Conservation (phyloP, 2,888 invertebrate genomes). For the Slavum lentiscoides region DNA sequence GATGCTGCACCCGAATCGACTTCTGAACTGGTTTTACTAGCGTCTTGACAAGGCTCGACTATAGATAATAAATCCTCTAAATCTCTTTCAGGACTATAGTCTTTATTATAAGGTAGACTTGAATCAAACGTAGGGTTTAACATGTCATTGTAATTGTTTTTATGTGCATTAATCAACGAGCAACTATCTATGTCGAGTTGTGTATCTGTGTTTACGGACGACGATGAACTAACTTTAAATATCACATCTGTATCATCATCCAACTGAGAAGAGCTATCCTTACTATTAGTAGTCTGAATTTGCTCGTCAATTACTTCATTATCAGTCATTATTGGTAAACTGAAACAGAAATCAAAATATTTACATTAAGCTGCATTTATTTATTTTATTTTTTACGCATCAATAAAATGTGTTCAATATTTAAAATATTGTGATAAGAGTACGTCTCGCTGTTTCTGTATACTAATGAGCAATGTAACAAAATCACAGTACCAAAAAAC, state of each 20-base stretch:
- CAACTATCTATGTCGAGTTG: slow-evolving; percentile 9
- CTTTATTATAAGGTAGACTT: slow-evolving; percentile 27
- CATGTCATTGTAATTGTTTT: background rate
- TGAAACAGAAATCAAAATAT: slow-evolving; percentile 32
- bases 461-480: no score
- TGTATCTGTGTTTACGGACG: slow-evolving; percentile 9
- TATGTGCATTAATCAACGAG: background rate
- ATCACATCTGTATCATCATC: slow-evolving; percentile 11
- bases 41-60: slow-evolving; percentile 50
- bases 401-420: no score
- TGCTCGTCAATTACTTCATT: background rate
- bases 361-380: background rate
- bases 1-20: slow-evolving; percentile 49
- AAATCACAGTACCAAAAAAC: no score
- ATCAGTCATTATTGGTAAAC: slow-evolving; percentile 20
- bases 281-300: background rate
- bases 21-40: slow-evolving; percentile 49
- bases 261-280: slow-evolving; percentile 3
- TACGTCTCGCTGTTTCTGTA: no score
- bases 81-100: slow-evolving; percentile 52
- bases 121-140: slow-evolving; percentile 8
- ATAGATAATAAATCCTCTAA: slow-evolving; percentile 51
- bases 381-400: background rate
- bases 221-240: slow-evolving; percentile 37
- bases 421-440: no score